phyloP scores from a whole-genome alignment of 2,113 vertebrate genomes.

The Rhagologus leucostigma region DNA sequence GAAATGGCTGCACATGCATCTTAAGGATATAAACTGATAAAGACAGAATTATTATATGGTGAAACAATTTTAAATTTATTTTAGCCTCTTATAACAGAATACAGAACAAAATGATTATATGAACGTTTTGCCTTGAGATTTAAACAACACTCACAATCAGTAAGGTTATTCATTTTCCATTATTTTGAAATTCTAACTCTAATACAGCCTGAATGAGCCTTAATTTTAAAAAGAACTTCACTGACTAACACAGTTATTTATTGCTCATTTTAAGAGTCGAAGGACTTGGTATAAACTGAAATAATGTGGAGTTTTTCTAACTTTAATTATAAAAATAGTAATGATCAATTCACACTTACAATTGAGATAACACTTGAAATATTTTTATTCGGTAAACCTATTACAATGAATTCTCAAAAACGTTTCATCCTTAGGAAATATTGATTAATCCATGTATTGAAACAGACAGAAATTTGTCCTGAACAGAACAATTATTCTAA shows the following conservation, averaged over 20 bases:
- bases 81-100: neutral
- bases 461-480: neutral
- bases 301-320: neutral
- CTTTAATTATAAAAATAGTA: neutral
- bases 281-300: neutral
- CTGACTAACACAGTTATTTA: neutral
- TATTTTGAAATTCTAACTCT: neutral
- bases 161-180: neutral
- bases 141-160: neutral
- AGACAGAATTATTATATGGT: neutral
- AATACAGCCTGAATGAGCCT: neutral
- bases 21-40: constrained; percentile 3
- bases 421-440: neutral
- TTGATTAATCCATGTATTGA: neutral
- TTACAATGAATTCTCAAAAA: neutral
- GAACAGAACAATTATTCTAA: neutral
- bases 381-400: neutral
- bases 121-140: neutral
- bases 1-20: neutral
- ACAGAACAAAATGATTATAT: neutral
- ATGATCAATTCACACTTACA: neutral
- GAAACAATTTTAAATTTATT: neutral
- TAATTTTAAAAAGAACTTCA: neutral
- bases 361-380: neutral
- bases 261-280: neutral